Conservation (phyloP, 2,113 vertebrate genomes). For the Anolis carolinensis region DNA sequence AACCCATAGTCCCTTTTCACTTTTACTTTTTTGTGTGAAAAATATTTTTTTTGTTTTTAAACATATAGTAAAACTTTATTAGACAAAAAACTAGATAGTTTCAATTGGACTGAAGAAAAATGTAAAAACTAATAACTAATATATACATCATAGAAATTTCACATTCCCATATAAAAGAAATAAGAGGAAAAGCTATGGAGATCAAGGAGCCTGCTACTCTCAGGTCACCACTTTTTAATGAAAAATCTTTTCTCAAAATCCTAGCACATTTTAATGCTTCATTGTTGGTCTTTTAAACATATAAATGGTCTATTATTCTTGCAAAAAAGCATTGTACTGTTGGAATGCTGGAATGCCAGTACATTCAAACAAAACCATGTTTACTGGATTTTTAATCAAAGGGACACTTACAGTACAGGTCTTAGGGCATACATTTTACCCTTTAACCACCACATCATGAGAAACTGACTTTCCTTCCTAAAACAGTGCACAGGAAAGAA, state of each 20-base stretch:
- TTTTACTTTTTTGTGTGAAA: too few species aligned
- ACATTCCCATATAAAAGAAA: neutral
- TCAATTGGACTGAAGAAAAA: neutral
- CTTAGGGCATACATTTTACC: constrained; percentile 1
- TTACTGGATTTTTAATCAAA: constrained; percentile 47
- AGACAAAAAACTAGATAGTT: neutral
- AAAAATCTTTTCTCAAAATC: constrained; percentile 23
- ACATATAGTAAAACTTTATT: too few species aligned
- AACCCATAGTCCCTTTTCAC: too few species aligned
- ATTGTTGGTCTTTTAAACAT: constrained; percentile 61
- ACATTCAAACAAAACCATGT: constrained; percentile 62
- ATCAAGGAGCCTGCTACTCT: neutral
- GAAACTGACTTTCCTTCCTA: constrained; percentile 6
- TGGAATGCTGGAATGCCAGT: constrained; percentile 60
- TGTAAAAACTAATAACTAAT: accelerated
- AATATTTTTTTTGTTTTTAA: too few species aligned
- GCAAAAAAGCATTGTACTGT: constrained; percentile 59
- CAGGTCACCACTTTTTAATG: neutral
- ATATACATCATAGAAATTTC: neutral
- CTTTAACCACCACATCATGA: constrained; percentile 21
- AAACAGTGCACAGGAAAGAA: constrained; percentile 17
- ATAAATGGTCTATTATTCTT: constrained; percentile 65
- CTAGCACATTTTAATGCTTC: constrained; percentile 46
- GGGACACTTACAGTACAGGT: neutral
- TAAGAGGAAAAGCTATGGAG: neutral